Evolutionary conservation across 2,113 vertebrate genomes (phyloP).

Genomic region (Nipponia nippon): DNA sequence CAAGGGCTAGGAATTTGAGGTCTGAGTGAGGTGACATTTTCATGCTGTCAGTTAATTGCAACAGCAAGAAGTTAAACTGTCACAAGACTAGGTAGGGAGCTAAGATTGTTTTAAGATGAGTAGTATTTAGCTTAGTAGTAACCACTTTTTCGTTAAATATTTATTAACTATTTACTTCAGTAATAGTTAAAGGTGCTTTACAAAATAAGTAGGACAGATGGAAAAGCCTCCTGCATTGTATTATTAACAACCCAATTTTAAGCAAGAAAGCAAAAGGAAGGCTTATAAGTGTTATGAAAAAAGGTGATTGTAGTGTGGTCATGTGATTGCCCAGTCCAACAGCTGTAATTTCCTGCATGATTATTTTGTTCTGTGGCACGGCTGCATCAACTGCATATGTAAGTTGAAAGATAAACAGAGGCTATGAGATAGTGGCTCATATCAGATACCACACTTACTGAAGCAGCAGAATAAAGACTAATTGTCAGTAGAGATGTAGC

Average conservation of each 20-base stretch:
- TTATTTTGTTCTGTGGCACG: background rate
- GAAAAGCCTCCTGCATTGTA: background rate
- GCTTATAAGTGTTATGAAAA: fast-evolving
- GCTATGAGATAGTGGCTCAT: background rate
- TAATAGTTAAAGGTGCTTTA: background rate
- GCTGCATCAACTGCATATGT: background rate
- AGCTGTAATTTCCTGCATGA: background rate
- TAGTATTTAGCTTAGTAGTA: background rate
- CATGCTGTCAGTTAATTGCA: background rate
- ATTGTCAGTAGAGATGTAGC: background rate
- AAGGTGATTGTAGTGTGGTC: background rate
- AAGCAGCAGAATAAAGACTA: background rate
- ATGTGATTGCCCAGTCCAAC: background rate
- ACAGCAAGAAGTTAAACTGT: background rate
- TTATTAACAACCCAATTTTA: background rate
- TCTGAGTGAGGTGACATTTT: background rate
- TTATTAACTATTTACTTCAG: background rate
- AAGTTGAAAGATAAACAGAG: background rate
- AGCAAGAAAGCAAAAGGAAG: background rate
- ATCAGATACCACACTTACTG: background rate
- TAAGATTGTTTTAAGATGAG: background rate
- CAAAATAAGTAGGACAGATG: background rate
- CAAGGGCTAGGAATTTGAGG: background rate
- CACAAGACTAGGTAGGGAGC: background rate
- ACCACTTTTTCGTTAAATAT: background rate